Percentiles rank a stretch among this genome's conserved stretches.
Evolutionary conservation across 1,140 invertebrate genomes (phyloP).

Genomic region (Leptinotarsa lineolata): DNA sequence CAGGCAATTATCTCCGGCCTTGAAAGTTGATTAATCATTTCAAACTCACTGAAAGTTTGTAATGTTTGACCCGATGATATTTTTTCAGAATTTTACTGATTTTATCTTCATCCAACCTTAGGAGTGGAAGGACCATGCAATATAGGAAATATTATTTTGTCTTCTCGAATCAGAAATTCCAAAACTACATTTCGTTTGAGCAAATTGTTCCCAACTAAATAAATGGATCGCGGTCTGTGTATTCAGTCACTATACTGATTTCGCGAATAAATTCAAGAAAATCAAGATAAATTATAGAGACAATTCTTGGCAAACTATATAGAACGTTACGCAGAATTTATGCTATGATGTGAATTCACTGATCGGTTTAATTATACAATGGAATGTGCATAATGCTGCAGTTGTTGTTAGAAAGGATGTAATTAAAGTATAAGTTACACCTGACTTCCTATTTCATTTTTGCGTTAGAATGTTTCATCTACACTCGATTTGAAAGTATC

Average conservation of each 20-base stretch:
- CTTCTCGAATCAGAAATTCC: too few relatives aligned
- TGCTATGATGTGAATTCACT: not conserved
- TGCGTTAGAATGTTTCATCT: not conserved
- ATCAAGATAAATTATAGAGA: not conserved
- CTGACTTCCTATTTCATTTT: not conserved
- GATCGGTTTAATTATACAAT: not conserved
- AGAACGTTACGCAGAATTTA: not conserved
- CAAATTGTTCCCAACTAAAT: too few relatives aligned
- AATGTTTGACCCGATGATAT: too few relatives aligned
- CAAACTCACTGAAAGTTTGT: too few relatives aligned
- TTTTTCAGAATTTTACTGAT: too few relatives aligned
- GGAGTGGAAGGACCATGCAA: too few relatives aligned
- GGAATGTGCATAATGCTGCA: not conserved
- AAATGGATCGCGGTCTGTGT: not conserved
- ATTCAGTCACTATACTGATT: not conserved
- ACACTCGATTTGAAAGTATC: too few relatives aligned
- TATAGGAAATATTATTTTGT: too few relatives aligned
- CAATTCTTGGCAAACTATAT: constrained; percentile 1
- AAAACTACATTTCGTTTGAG: too few relatives aligned
- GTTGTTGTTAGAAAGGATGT: constrained; percentile 4
- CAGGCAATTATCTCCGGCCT: too few relatives aligned
- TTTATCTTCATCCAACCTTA: too few relatives aligned
- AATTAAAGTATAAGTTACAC: not conserved
- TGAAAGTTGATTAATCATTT: too few relatives aligned
- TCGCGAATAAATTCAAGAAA: not conserved